Evolutionary conservation across 2,888 invertebrate genomes (phyloP).

Genomic region (Acronicta aceris): DNA sequence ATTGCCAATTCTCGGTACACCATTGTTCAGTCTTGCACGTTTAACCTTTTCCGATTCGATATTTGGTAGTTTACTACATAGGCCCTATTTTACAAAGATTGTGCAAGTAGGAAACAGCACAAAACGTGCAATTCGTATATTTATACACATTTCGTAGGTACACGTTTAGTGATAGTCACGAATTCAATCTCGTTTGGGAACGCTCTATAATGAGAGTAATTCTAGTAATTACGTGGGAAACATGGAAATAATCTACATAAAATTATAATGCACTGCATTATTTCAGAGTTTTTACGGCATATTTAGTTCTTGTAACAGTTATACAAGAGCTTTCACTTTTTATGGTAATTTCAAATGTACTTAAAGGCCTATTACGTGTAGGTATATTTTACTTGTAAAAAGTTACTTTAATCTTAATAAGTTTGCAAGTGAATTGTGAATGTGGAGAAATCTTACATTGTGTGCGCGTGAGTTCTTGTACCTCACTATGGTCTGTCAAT

Average conservation of each 20-base stretch:
- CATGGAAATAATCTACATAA: slow-evolving; percentile 51
- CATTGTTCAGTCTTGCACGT: slow-evolving; percentile 26
- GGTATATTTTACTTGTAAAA: slow-evolving; percentile 27
- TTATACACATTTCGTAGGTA: slow-evolving; percentile 62
- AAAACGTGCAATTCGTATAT: slow-evolving; percentile 65
- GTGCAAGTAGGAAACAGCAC: slow-evolving; percentile 61
- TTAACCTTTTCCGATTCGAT: slow-evolving; percentile 48
- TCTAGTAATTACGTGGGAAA: slow-evolving; percentile 59
- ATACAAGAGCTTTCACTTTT: slow-evolving; percentile 57
- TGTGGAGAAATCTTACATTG: slow-evolving; percentile 51
- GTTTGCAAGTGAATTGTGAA: slow-evolving; percentile 41
- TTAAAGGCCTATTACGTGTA: slow-evolving; percentile 42
- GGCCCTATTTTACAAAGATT: slow-evolving; percentile 47
- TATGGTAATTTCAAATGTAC: slow-evolving; percentile 46
- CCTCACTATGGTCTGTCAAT: slow-evolving; percentile 55
- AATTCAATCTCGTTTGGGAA: slow-evolving; percentile 65
- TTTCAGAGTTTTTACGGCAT: slow-evolving; percentile 40
- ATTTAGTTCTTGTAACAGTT: slow-evolving; percentile 47
- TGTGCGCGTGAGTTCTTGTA: slow-evolving; percentile 37
- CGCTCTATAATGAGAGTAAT: slow-evolving; percentile 55
- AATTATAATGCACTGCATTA: slow-evolving; percentile 39
- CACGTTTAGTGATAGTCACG: slow-evolving; percentile 71
- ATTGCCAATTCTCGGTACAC: slow-evolving; percentile 19
- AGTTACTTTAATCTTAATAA: slow-evolving; percentile 39
- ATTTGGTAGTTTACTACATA: slow-evolving; percentile 42